Conservation (phyloP, 2,113 vertebrate genomes). For the Maylandia zebra region DNA sequence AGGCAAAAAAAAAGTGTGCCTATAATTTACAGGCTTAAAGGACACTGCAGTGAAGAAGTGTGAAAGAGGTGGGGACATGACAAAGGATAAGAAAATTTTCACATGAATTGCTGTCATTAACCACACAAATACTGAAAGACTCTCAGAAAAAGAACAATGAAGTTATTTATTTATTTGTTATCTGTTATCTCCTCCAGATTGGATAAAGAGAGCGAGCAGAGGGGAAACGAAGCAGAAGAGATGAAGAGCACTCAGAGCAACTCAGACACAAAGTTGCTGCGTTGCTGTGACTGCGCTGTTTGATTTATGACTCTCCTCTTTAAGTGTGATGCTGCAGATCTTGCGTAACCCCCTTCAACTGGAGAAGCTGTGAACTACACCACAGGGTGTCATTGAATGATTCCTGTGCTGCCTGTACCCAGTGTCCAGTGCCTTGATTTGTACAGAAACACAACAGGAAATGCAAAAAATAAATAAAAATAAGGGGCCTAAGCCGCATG, state of each 20-base stretch:
- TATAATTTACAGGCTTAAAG: neutral
- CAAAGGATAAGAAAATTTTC: neutral
- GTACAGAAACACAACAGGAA: neutral
- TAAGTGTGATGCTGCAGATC: conserved; percentile 33
- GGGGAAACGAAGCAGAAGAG: neutral
- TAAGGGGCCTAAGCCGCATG: neutral
- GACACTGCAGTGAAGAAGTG: neutral
- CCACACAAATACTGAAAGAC: neutral
- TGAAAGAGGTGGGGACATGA: neutral
- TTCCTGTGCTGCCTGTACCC: neutral
- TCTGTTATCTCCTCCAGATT: neutral
- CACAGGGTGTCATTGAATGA: neutral
- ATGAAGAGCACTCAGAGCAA: conserved; percentile 3
- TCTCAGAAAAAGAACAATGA: neutral
- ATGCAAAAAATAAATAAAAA: neutral
- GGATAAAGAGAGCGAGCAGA: neutral
- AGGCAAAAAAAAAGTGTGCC: neutral
- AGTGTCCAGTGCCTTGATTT: neutral
- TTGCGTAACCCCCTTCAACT: conserved; percentile 38
- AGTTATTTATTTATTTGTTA: neutral
- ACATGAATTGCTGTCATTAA: conserved; percentile 16
- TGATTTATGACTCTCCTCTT: conserved; percentile 46
- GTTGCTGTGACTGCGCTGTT: conserved; percentile 4
- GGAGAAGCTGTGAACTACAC: neutral
- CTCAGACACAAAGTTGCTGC: conserved; percentile 27